Evolutionary conservation across 2,888 invertebrate genomes (phyloP).

Genomic region (Tipula helvola): DNA sequence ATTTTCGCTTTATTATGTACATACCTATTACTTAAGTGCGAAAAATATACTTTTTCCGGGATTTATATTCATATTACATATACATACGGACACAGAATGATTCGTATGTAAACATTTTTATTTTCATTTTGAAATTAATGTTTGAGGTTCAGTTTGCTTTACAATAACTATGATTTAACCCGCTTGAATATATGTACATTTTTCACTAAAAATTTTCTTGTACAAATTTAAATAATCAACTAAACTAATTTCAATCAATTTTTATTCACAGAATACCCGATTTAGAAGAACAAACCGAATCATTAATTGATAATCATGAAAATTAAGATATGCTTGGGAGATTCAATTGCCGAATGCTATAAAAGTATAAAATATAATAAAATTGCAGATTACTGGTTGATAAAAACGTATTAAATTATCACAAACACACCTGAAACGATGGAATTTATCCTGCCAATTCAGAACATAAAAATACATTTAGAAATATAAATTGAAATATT

Average conservation of each 20-base stretch:
- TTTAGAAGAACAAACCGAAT: conserved; percentile 48
- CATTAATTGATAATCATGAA: conserved; percentile 40
- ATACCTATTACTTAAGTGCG: neutral
- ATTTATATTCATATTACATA: neutral
- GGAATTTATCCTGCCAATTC: neutral
- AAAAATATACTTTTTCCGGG: neutral
- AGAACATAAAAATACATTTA: neutral
- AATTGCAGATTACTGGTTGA: neutral
- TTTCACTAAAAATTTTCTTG: neutral
- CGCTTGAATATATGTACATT: neutral
- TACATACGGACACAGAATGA: neutral
- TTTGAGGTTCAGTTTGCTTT: neutral
- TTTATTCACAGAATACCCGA: conserved; percentile 37
- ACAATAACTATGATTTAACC: neutral
- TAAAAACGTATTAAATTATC: neutral
- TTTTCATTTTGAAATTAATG: neutral
- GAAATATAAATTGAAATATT: neutral
- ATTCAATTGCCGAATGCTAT: neutral
- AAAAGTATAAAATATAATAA: neutral
- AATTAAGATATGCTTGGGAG: conserved; percentile 8
- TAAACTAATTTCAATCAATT: neutral
- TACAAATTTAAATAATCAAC: neutral
- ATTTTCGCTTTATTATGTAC: neutral
- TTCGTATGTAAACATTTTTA: neutral
- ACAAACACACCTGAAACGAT: neutral